These are phyloP conservation scores for Ectemnius lituratus DNA, from an alignment of 2,888 invertebrate species.

Conservation along the genomic window DNA sequence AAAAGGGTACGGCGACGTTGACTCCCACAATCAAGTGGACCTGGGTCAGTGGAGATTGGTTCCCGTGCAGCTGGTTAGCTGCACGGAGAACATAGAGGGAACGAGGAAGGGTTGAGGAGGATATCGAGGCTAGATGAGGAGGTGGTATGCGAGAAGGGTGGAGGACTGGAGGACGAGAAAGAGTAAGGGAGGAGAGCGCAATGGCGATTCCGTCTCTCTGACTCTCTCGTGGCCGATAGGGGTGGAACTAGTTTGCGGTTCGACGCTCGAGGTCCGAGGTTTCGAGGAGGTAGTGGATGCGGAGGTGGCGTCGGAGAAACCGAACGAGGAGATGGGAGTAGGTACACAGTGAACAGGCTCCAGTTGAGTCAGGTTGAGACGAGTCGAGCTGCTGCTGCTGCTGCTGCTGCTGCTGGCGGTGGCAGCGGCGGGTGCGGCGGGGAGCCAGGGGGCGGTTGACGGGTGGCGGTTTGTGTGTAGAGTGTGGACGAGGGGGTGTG, in stretches of 20 bases:
- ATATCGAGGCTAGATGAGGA: background rate
- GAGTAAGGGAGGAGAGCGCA: constrained; percentile 58
- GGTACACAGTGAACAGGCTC: constrained; percentile 29
- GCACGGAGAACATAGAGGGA: background rate
- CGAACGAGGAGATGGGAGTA: constrained; percentile 33
- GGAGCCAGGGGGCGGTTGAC: too few species aligned
- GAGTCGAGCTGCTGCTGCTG: background rate
- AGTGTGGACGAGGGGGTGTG: too few species aligned
- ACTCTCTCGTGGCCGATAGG: constrained; percentile 33
- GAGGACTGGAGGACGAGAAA: constrained; percentile 20
- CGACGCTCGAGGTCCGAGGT: constrained; percentile 39
- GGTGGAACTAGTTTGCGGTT: constrained; percentile 56
- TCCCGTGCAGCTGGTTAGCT: background rate
- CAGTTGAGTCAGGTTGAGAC: constrained; percentile 19
- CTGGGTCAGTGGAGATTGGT: background rate
- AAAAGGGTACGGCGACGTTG: too few species aligned
- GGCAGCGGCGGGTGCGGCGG: constrained; percentile 10
- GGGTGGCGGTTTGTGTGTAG: too few species aligned
- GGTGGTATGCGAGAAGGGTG: constrained; percentile 42
- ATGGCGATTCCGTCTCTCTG: constrained; percentile 43
- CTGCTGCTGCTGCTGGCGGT: background rate
- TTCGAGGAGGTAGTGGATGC: constrained; percentile 28
- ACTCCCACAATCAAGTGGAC: too few species aligned
- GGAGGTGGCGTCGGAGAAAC: constrained; percentile 33
- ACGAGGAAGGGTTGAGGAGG: constrained; percentile 21